Base-by-base conservation (phyloP, 2,888 invertebrate genomes). In the Argynnis bischoffii region DNA sequence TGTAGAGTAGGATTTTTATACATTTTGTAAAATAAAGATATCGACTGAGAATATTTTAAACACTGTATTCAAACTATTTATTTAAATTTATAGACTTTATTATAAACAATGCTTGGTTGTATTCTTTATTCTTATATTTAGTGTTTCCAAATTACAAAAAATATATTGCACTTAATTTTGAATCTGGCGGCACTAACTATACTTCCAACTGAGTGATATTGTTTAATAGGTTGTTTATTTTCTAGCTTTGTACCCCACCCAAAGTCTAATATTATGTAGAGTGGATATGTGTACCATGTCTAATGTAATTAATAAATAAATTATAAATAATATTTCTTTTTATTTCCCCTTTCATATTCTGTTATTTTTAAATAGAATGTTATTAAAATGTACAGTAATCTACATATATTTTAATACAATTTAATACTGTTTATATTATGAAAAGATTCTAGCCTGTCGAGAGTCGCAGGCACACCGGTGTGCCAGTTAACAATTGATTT, bases 1-100 rank as follows among this genome's bases (percentile, higher is more conserved):
- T 8, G 46, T 61, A 67, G 50, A 13, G 41, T 69, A 65, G 46
- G 69, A 66, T 72, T 67, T 78, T 73, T 79, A 76, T 80, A 78
- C 76, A 72, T 79, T 79, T 83, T 83, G 78, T 83, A 79, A 78
- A 75, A 80, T 79, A 79, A 54, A 55, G 35, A 66, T 81, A 83
- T 78, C 72, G 87, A 87, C 87, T 87, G 87, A 87, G 78, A 76
- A 78, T 79, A 76, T 78, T 68, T 76, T 75, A 78, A 47, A 35
- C 60, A 46, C 21, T 47, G 56, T 59, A 63, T 59, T 65, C 64
- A 47, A 31, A 16, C 31, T 54, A 56, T 61, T 61, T 61, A 61
- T 61, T 61, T 61, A 51, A 41, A 35, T 15, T 41, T 41, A 21
- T 57, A 18, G 31, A 4, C 48, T 50, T 35, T 55, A 46, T 46